Percentiles rank a stretch among this genome's conserved stretches.
phyloP scores from a whole-genome alignment of 1,140 invertebrate species.

The Listronotus oregonensis region DNA sequence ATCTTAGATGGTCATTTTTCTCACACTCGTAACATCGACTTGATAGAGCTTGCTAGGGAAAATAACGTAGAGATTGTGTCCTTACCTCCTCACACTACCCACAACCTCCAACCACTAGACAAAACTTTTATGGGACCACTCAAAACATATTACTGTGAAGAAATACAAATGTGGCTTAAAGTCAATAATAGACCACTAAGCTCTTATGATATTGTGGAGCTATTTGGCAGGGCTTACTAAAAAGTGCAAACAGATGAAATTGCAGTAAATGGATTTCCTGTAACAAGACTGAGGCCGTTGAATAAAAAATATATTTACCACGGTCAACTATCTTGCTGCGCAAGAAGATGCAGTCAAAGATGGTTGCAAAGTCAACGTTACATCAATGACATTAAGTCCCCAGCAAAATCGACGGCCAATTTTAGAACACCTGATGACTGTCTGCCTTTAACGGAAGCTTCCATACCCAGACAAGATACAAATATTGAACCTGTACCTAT shows the following conservation, averaged over 20 bases:
- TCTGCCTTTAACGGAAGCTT: no score
- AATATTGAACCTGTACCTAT: no score
- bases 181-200: slow-evolving; percentile 10
- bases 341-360: slow-evolving; percentile 1
- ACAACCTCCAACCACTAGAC: slow-evolving; percentile 53
- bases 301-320: no score
- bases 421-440: no score
- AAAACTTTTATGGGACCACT: slow-evolving; percentile 46
- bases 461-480: no score
- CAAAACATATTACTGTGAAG: slow-evolving; percentile 34
- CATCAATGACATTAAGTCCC: no score
- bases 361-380: slow-evolving; percentile 2
- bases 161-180: slow-evolving; percentile 12
- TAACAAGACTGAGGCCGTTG: slow-evolving; percentile 47
- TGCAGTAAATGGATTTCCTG: slow-evolving; percentile 47
- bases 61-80: slow-evolving; percentile 44
- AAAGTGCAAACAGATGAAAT: slow-evolving; percentile 42
- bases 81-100: slow-evolving; percentile 51
- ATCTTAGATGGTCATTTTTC: slow-evolving; percentile 47
- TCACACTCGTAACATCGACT: slow-evolving; percentile 47
- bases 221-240: slow-evolving; percentile 45
- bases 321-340: slow-evolving; percentile 29
- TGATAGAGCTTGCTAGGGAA: slow-evolving; percentile 43
- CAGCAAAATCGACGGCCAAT: no score
- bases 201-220: slow-evolving; percentile 39